Evolutionary conservation across 2,888 invertebrate species (phyloP), one percentile per base, ranked within the genome.

Genomic region (Rhagonycha fulva): DNA sequence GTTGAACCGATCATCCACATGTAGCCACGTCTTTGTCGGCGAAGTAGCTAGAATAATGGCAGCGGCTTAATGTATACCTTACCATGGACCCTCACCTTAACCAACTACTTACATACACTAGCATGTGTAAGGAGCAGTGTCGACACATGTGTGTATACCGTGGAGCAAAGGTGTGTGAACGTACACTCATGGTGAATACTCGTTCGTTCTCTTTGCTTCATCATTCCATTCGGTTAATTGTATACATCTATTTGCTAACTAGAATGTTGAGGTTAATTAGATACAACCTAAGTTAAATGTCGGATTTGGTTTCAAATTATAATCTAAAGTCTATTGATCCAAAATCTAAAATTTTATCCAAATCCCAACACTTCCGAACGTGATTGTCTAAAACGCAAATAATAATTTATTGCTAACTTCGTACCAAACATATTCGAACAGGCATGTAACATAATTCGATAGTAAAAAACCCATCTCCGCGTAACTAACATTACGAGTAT

Each of bases 91-190:
- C 85, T 84, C 86, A 86, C 85, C 86, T 85, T 84, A 85, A 84
- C 85, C 85, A 83, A 85, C 85, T 86, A 84, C 86, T 86, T 86
- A 86, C 87, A 86, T 85, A 85, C 85, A 82, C 85, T 84, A 85
- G 86, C 87, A 86, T 86, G 86, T 87, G 87, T 87, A 87, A 86
- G 84, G 84, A 85, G 85, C 85, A 86, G 87, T 87, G 87, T 87
- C 87, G 87, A 87, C 87, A 87, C 86, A 86, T 66, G 63, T 86
- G 86, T 87, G 87, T 86, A 82, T 84, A 83, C 72, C 71, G 71
- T 60, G 71, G 63, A 66, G 28, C 9, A 85, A 84, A 84, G 86
- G 86, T 86, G 87, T 87, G 86, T 86, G 86, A 86, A 85, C 81
- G 86, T 87, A 87, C 85, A 87, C 78, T 86, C 86, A 73, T 71